Base-by-base conservation (phyloP, 2,888 invertebrate genomes). In the Rhamphomyia laevipes region DNA sequence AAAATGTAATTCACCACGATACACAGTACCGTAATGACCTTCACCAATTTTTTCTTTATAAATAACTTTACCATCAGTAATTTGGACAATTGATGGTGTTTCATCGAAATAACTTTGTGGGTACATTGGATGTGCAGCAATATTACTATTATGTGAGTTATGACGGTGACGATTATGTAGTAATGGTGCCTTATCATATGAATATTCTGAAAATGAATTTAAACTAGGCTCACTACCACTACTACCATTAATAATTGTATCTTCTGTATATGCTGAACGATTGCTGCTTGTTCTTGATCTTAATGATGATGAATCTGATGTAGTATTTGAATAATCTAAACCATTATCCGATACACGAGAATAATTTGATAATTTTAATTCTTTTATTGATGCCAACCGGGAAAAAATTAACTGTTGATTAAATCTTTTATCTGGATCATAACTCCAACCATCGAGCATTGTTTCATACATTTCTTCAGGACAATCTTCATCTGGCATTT, bases 11-110 rank as follows among this genome's bases (percentile, higher is more conserved):
- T 60, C 61, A 0, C 88, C 92, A 56, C 80, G 80, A 68, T 79
- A 87, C 2, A 93, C 92, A 60, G 84, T 84, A 0, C 92, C 92
- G 66, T 90, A 92, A 67, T 86, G 87, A 2, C 92, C 92, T 78
- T 85, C 65, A 18, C 70, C 67, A 42, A 65, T 63, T 56, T 60
- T 61, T 31, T 67, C 57, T 41, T 62, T 61, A 47, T 61, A 64
- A 38, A 65, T 62, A 11, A 67, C 57, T 48, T 64, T 64, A 17
- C 64, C 66, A 49, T 63, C 61, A 1, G 57, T 54, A 31, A 67
- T 53, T 46, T 56, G 54, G 41, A 67, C 55, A 2, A 67, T 67
- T 27, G 62, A 61, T 23, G 53, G 58, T 2, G 58, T 61, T 43
- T 55, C 58, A 30, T 60, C 58, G 16, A 60, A 57, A 23, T 50